phyloP scores from a whole-genome alignment of 30 jellyfish, hydroid and myxozoan species.

The Cassiopea andromeda region DNA sequence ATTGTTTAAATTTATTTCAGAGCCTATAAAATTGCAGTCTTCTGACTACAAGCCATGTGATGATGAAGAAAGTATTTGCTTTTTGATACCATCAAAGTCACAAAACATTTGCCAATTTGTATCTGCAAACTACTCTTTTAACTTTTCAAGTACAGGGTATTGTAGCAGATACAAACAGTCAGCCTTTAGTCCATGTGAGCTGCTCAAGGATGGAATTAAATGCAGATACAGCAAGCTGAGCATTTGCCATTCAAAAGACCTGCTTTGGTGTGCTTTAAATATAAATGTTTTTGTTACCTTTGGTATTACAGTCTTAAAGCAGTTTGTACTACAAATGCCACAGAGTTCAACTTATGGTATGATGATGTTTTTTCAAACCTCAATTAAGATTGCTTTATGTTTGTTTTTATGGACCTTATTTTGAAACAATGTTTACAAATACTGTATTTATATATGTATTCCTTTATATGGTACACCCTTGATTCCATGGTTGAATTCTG shows the following conservation, averaged over 20 bases:
- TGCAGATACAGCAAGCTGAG: neutral
- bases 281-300: neutral
- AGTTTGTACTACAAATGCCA: neutral
- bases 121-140: constrained; percentile 1
- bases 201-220: neutral
- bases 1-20: neutral
- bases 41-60: neutral
- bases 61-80: neutral
- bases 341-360: neutral
- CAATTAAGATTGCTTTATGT: neutral
- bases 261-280: neutral
- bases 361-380: neutral
- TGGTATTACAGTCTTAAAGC: neutral
- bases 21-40: neutral
- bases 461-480: neutral
- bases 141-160: neutral
- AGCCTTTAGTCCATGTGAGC: neutral
- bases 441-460: too few species aligned
- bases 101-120: neutral
- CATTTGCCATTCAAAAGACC: neutral
- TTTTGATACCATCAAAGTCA: neutral
- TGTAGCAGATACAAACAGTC: neutral
- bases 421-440: neutral
- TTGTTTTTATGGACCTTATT: neutral
- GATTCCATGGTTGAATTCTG: neutral